Evolutionary conservation across 2,113 vertebrate species (phyloP).

Genomic region (Rhinolophus ferrumequinum): DNA sequence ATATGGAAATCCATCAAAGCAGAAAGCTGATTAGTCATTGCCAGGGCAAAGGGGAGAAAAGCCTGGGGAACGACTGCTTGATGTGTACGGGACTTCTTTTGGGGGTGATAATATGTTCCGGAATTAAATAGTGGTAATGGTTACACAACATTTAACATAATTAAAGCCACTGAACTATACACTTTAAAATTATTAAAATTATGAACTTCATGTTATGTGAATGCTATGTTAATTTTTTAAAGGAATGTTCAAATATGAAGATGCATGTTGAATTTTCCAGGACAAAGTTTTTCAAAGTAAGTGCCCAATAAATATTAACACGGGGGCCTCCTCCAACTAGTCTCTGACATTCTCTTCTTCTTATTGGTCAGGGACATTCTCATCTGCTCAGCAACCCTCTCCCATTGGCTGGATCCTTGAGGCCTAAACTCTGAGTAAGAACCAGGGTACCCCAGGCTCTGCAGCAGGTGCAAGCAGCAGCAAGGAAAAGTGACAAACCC

Average conservation of each 20-base stretch:
- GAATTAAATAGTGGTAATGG: not conserved
- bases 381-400: not conserved
- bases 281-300: not conserved
- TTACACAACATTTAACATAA: not conserved
- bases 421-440: not conserved
- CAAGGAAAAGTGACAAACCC: not conserved
- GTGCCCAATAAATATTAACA: not conserved
- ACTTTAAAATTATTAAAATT: not conserved
- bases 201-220: not conserved
- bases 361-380: not conserved
- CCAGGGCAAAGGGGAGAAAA: not conserved
- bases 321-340: fast-evolving
- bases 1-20: not conserved
- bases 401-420: not conserved
- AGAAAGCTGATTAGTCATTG: not conserved
- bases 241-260: not conserved
- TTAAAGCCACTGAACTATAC: not conserved
- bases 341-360: not conserved
- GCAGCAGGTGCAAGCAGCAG: too few species aligned
- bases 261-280: not conserved
- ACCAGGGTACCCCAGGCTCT: too few species aligned
- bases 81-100: not conserved
- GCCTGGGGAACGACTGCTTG: not conserved
- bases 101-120: not conserved
- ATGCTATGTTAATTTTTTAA: not conserved